Evolutionary conservation across 2,113 vertebrate species (phyloP), one percentile per base, ranked within the genome.

Genomic region (Notarius quadriscutis): DNA sequence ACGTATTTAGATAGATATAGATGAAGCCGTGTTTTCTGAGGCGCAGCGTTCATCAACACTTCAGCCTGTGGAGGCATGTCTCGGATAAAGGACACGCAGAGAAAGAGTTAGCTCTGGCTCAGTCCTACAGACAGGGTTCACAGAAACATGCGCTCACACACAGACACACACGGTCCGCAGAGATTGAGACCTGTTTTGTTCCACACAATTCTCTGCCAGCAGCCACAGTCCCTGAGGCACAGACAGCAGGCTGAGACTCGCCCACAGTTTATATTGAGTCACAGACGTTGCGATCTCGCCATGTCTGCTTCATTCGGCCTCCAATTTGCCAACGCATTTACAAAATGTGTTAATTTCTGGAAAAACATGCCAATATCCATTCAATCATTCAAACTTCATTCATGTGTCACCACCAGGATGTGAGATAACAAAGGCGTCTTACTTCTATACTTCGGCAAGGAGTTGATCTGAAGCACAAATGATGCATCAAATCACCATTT

Each of bases 141-240:
- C 14, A 57, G 5, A 86, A 10, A 86, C 18, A 55, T 8, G 71
- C 50, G 62, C 30, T 12, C 67, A 72, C 15, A 72, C 0, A 72
- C 4, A n/a, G 5, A 78, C 0, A 27, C 62, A 27, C 17, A 72
- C 7, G 10, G 81, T 88, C 84, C 75, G 83, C 79, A 81, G 84
- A 87, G 81, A 74, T 8, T 51, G 51, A 74, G 25, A 87, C 67
- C 67, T 82, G 86, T 82, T 87, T 74, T 74, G 79, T 82, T 87
- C 63, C 60, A 53, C 50, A 72, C 83, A 67, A 69, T 22, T 22
- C 67, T 62, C 74, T 84, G 60, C 48, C 62, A 87, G 71, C 41
- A 57, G 62, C 51, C 78, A 80, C 1, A 0, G 25, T 90, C 77
- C 86, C 89, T 17, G 8, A 78, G 79, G 84, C n/a, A 55, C 60